phyloP scores from a whole-genome alignment of 2,113 vertebrate genomes.

The Aplodontia rufa region DNA sequence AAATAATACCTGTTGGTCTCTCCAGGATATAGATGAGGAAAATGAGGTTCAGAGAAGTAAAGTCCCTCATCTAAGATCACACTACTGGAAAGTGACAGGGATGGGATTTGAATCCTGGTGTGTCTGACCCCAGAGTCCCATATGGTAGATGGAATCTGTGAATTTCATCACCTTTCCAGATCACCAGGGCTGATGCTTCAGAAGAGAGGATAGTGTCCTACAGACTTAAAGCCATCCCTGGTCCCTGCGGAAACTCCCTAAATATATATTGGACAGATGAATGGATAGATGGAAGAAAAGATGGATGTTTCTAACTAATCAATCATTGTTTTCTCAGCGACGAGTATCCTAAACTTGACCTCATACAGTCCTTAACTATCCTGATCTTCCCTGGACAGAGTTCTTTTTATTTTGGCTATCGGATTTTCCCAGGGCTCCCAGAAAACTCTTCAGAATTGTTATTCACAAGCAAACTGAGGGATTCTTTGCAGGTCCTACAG shows the following conservation, averaged over 20 bases:
- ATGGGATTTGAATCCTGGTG: neutral
- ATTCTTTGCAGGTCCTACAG: neutral
- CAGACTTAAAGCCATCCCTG: neutral
- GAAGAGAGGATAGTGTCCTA: neutral
- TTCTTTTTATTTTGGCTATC: neutral
- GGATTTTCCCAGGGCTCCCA: neutral
- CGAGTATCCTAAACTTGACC: neutral
- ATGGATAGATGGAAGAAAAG: neutral
- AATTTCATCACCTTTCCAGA: neutral
- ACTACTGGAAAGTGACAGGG: too few species aligned
- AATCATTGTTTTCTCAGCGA: neutral
- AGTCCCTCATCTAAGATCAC: neutral
- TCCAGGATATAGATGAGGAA: neutral
- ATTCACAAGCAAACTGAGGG: neutral
- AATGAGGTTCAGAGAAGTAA: neutral
- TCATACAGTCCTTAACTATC: neutral
- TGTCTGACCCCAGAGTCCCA: neutral
- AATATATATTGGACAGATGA: neutral
- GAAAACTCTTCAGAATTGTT: neutral
- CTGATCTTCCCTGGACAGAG: neutral
- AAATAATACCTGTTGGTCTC: neutral
- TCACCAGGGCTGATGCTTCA: neutral
- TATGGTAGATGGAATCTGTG: neutral
- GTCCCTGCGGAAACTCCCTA: neutral
- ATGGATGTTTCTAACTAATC: neutral